Evolutionary conservation across 2,888 invertebrate genomes (phyloP), one percentile per base, ranked within the genome.

Genomic region (Syrista parreyssii): DNA sequence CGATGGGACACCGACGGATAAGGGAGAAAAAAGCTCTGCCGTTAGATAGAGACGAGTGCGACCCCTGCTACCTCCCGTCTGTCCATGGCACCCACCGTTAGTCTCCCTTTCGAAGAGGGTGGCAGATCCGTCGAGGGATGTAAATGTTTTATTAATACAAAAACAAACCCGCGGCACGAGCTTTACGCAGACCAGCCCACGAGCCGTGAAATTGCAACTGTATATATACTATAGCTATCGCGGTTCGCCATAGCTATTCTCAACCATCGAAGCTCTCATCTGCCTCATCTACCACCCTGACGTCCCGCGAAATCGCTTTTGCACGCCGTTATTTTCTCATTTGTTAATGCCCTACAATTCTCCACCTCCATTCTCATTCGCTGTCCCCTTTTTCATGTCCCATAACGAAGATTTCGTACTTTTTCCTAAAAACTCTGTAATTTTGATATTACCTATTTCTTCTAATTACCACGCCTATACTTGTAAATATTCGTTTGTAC

Each of bases 1-100:
- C 32, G 35, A 75, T 76, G 74, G 74, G 77, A 79, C 80, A 74
- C 72, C 77, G 76, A 75, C 76, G 35, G 76, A 80, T 79, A 79
- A 75, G 78, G 75, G 75, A 68, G 77, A 55, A 80, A 68, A 75
- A 79, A 79, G 74, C 73, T 40, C 68, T 12, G 71, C 68, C 40
- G 73, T 68, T 40, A 36, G 68, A 68, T 36, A 79, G 76, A 74
- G 36, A 73, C 73, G 76, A 55, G 9, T 55, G 55, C 23, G 55
- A 15, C 55, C 55, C 23, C 23, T 23, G 23, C 55, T 55, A 23
- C 55, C 23, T 36, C 23, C 23, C 6, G n/a, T 9, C 55, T 55
- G 55, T 55, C 55, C 55, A 15, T 55, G 12, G 31, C 32, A 9
- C 33, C 23, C 32, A 32, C 71, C 32, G 71, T 71, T 23, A 31